Base-by-base conservation (phyloP, 2,113 vertebrate species). In the Calypte anna region DNA sequence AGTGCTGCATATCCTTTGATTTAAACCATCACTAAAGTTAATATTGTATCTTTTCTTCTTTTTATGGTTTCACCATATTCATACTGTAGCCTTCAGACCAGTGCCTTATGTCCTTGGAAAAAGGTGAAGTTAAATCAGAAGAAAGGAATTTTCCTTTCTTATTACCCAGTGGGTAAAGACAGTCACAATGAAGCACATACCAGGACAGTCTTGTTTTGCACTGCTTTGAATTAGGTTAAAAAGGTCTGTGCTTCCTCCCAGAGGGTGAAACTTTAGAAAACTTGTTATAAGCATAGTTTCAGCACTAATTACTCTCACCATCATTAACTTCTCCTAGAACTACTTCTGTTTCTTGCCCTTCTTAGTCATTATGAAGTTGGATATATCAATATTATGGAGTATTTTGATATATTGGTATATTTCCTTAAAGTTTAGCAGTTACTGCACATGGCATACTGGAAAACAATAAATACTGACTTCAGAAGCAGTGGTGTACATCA, bases 261-360 rank as follows among this genome's bases (percentile, higher is more conserved):
- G 51, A 74, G 31, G 46, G 30, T 36, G 40, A 54, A 94, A 75
- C 46, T 76, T 90, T 1, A 69, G 78, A 69, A 79, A 90, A 80
- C 15, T 69, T 82, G 36, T 55, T 73, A 90, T 19, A 87, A 95
- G 72, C 57, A 82, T 33, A 73, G n/a, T 77, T 91, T 86, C 79
- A 90, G 31, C 21, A 77, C 70, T 87, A 82, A 88, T 91, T 91
- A 62, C 20, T 86, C n/a, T 62, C 58, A 69, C 25, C 14, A 61
- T 61, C 40, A 46, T 46, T 63, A 94, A 66, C 46, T 90, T 16
- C 51, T 28, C 24, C 21, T 80, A 38, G 8, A 90, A 82, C 10
- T 21, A 25, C 7, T 72, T 43, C 7, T 83, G 75, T 86, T 48
- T 43, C 21, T 83, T 84, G 36, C 23, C 53, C 31, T 85, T 67